phyloP scores from a whole-genome alignment of 2,888 invertebrate genomes.

The Cosmopolites sordidus region DNA sequence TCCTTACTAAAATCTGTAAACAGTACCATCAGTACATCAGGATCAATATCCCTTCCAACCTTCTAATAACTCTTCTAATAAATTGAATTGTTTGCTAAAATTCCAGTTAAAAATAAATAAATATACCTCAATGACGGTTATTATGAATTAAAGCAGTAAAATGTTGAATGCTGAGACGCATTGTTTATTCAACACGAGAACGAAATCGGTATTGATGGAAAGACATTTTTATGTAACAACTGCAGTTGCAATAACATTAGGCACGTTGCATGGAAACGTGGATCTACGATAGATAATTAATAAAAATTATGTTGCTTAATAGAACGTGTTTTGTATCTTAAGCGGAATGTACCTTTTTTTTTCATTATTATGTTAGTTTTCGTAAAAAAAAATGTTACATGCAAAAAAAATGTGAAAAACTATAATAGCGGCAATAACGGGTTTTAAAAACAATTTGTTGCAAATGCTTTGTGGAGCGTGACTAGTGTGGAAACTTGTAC shows the following conservation, averaged over 20 bases:
- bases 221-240: conserved; percentile 19
- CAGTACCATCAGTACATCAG: too few relatives aligned
- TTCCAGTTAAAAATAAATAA: too few relatives aligned
- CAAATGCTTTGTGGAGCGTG: not conserved
- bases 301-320: conserved; percentile 28
- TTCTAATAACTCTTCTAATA: too few relatives aligned
- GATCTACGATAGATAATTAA: conserved; percentile 29
- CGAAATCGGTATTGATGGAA: not conserved
- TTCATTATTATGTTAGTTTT: conserved; percentile 45
- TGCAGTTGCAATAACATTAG: conserved; percentile 8
- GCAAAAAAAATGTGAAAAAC: conserved; percentile 14
- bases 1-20: too few relatives aligned
- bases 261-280: conserved; percentile 23
- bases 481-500: not conserved
- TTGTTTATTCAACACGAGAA: too few relatives aligned
- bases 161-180: too few relatives aligned
- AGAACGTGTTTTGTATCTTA: conserved; percentile 15
- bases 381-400: conserved; percentile 42
- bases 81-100: too few relatives aligned
- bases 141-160: too few relatives aligned
- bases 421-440: not conserved
- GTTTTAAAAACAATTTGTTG: not conserved
- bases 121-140: too few relatives aligned
- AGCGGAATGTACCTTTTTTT: conserved; percentile 31
- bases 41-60: too few relatives aligned